Evolutionary conservation across 2,888 invertebrate species (phyloP), one percentile per base, ranked within the genome.

Genomic region (Oscheius onirici): DNA sequence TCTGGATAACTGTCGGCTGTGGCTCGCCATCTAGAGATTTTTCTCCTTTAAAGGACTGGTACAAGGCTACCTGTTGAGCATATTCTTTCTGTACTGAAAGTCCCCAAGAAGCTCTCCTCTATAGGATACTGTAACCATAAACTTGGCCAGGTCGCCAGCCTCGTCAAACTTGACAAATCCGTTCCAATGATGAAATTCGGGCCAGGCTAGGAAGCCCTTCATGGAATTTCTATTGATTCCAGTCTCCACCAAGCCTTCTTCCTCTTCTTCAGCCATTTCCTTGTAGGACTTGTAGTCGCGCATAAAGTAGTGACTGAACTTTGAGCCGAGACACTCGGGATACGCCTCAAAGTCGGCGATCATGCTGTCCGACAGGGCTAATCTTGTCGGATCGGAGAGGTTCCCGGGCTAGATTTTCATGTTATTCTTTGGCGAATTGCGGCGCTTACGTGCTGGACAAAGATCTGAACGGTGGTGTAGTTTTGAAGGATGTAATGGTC

Each of bases 121-220:
- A 66, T 80, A 85, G 8, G 83, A 84, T 22, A 84, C 76, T 15
- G 82, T 83, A 10, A 79, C 84, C 76, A 84, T 81, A 70, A 84
- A 85, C n/a, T 73, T 70, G 34, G 44, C 28, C 58, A 51, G 73
- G 75, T 58, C 72, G 60, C 75, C 76, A 26, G 75, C 72, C 28
- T 84, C 67, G 52, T 79, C 72, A 52, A 82, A 83, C 54, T 78
- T 76, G 24, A 85, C 75, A 63, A 85, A 85, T 17, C 82, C 84
- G 69, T 81, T 79, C 83, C 84, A 84, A 69, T 85, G 83, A 15
- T 80, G 76, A 69, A 83, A 85, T 68, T 85, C 85, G 8, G 85
- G 85, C 85, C 85, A 85, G 17, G 74, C 63, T n/a, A 85, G 72
- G 73, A 85, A 85, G 10, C 75, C 75, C 2, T 72, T 67, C 82